phyloP scores from a whole-genome alignment of 2,113 vertebrate genomes.

The Scatophagus argus region DNA sequence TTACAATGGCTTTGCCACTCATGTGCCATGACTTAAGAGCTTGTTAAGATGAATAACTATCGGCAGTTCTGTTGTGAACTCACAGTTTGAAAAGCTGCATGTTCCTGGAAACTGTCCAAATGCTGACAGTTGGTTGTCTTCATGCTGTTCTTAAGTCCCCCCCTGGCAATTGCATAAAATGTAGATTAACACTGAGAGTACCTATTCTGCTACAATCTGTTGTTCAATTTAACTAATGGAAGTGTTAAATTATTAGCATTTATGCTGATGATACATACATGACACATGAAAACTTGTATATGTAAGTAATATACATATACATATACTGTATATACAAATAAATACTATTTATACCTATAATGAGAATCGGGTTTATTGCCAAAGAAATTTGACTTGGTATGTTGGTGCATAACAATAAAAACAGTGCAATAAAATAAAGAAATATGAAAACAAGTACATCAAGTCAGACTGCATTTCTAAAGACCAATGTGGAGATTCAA shows the following conservation, averaged over 20 bases:
- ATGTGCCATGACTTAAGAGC: slow-evolving; percentile 42
- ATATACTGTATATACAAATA: neutral
- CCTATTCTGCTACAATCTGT: slow-evolving; percentile 8
- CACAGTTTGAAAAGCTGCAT: slow-evolving; percentile 48
- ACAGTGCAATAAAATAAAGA: no score
- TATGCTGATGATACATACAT: neutral
- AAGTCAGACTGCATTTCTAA: no score
- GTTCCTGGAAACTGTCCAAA: slow-evolving; percentile 50
- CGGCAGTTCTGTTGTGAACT: slow-evolving; percentile 49
- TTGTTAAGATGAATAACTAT: slow-evolving; percentile 67
- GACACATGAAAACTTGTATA: neutral
- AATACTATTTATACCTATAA: neutral
- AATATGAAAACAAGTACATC: no score
- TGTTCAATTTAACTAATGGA: slow-evolving; percentile 24
- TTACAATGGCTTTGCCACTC: slow-evolving; percentile 59
- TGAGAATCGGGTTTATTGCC: no score
- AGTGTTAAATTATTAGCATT: slow-evolving; percentile 23
- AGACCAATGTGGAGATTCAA: neutral
- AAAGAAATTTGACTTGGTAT: no score
- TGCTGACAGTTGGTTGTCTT: slow-evolving; percentile 50
- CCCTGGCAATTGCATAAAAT: slow-evolving; percentile 17
- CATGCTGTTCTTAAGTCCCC: slow-evolving; percentile 22
- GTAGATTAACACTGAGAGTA: slow-evolving; percentile 26
- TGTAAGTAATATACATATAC: neutral
- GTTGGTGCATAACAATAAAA: no score